These are phyloP conservation scores for Solenopsis fugax DNA, from an alignment of 1,140 invertebrate species.

Conservation along the genomic window DNA sequence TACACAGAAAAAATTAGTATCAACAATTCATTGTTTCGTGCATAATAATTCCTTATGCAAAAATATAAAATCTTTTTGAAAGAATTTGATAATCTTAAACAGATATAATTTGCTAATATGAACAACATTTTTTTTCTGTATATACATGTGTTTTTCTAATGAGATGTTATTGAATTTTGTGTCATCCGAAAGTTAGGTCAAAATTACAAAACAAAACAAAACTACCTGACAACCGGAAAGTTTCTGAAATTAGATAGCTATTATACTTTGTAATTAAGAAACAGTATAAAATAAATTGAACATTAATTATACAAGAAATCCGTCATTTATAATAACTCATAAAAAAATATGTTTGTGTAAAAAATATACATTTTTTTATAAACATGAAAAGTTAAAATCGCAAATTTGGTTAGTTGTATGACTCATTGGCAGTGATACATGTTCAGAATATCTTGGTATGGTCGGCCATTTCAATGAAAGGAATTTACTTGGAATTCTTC, in stretches of 20 bases:
- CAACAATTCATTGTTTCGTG: too few species aligned
- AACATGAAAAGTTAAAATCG: neutral
- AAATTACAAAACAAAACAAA: neutral
- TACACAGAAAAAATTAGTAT: neutral
- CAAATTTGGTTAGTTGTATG: neutral
- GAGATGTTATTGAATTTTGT: slow-evolving; percentile 7
- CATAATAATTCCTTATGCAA: too few species aligned
- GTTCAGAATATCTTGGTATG: neutral
- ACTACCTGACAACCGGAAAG: neutral
- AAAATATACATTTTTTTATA: neutral
- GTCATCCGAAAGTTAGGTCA: neutral
- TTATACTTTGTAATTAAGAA: neutral
- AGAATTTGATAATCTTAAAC: too few species aligned
- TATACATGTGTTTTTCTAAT: neutral
- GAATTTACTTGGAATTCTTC: neutral
- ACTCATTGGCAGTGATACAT: neutral
- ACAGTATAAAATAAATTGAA: neutral
- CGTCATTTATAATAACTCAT: neutral
- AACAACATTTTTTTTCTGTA: too few species aligned
- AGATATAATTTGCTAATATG: too few species aligned
- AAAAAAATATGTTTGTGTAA: neutral
- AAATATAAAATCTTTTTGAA: too few species aligned
- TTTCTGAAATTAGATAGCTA: neutral
- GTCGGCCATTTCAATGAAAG: neutral
- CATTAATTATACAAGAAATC: neutral